Evolutionary conservation across 2,113 vertebrate genomes (phyloP), one percentile per base, ranked within the genome.

Genomic region (Thunnus thynnus): DNA sequence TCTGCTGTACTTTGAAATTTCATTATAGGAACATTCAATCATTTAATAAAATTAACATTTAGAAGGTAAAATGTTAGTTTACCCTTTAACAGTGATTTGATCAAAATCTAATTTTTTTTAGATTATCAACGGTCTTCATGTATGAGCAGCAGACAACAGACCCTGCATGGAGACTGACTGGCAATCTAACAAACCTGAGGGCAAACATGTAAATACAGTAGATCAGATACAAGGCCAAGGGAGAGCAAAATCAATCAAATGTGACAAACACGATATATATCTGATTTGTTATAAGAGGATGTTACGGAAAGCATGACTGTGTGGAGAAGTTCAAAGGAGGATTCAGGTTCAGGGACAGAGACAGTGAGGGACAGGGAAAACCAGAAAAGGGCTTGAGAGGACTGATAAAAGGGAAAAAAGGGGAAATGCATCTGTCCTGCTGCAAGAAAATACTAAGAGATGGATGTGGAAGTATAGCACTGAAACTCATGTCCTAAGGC

Each of bases 401-500:
- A 56, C 18, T 17, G 65, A 54, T 7, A 51, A 27, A 61, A 47
- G 64, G 66, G 32, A 51, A 56, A 65, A 71, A 50, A 12, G 73
- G 73, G 52, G 30, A 41, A 36, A 62, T 62, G 32, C 46, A 51
- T 78, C 71, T 50, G 50, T 64, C 62, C 75, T 64, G 54, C 74
- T 78, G 48, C 58, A 57, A 76, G 46, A n/a, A 65, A 79, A 64
- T 55, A 60, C 41, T n/a, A 63, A 52, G 51, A 62, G 27, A 77
- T 60, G 63, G 51, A 13, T 65, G 41, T 73, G 48, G 66, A 83
- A 67, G 47, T 55, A 9, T 44, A 64, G 71, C 22, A 58, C 62
- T 79, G 72, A 76, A 71, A 60, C 62, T 52, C 18, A 52, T 82
- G 78, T 72, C 82, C 61, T 79, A n/a, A 67, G 78, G 82, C 71